phyloP scores from a whole-genome alignment of 2,113 vertebrate genomes.

The Lutjanus erythropterus region DNA sequence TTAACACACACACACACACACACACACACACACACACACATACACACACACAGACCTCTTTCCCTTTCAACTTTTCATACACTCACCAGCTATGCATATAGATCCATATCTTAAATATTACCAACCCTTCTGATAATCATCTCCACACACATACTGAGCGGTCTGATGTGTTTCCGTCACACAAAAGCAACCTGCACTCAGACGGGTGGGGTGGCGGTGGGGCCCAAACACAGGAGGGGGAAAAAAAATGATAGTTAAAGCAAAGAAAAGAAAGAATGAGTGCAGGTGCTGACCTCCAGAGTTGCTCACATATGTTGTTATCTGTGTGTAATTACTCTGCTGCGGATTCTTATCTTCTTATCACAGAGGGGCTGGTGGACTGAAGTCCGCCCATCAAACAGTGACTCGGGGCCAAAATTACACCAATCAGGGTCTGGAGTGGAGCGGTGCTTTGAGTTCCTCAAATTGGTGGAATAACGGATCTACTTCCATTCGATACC shows the following conservation, averaged over 20 bases:
- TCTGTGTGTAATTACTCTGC: slow-evolving; percentile 82
- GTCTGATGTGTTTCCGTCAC: slow-evolving; percentile 72
- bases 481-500: slow-evolving; percentile 50
- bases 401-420: slow-evolving; percentile 65
- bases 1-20: slow-evolving; percentile 28
- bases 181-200: slow-evolving; percentile 78
- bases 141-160: slow-evolving; percentile 68
- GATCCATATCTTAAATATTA: slow-evolving; percentile 83
- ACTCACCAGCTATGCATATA: slow-evolving; percentile 72
- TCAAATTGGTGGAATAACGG: slow-evolving; percentile 51
- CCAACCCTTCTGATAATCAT: slow-evolving; percentile 76
- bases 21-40: slow-evolving; percentile 27
- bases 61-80: slow-evolving; percentile 76
- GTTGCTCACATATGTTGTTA: slow-evolving; percentile 82
- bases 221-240: slow-evolving; percentile 26
- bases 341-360: slow-evolving; percentile 84
- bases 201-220: neutral
- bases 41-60: slow-evolving; percentile 38
- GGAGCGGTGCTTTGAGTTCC: slow-evolving; percentile 43
- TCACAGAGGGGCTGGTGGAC: slow-evolving; percentile 70
- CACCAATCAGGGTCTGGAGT: slow-evolving; percentile 67
- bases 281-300: slow-evolving; percentile 84
- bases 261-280: slow-evolving; percentile 60
- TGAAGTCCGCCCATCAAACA: slow-evolving; percentile 68
- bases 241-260: slow-evolving; percentile 37